phyloP scores from a whole-genome alignment of 2,797 vertebrate genomes.

The Phoebastria nigripes region DNA sequence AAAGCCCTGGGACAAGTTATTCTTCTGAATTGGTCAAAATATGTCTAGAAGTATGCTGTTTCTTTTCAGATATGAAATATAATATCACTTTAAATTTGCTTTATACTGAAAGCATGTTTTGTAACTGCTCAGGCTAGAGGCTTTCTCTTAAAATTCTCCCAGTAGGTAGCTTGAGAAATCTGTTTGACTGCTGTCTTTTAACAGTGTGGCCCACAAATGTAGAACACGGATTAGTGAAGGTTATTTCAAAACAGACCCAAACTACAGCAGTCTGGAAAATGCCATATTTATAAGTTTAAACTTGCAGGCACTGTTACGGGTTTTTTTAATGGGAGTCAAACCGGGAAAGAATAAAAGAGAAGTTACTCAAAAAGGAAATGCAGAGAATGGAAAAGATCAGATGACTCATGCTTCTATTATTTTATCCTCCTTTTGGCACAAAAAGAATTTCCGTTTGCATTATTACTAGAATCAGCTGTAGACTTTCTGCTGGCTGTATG shows the following conservation, averaged over 20 bases:
- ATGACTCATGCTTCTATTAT: conserved; percentile 34
- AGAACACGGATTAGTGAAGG: background rate
- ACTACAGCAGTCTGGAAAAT: background rate
- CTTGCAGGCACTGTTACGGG: background rate
- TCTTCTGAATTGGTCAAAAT: background rate
- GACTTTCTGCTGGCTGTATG: background rate
- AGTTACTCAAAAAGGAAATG: conserved; percentile 45
- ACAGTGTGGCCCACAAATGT: background rate
- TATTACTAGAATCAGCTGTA: conserved; percentile 11
- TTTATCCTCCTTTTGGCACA: conserved; percentile 21
- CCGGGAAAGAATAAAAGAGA: background rate
- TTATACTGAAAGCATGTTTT: background rate
- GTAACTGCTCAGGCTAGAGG: background rate
- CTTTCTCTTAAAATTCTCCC: background rate
- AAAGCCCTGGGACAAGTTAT: background rate
- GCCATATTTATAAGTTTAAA: background rate
- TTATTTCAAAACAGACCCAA: background rate
- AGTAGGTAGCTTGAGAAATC: background rate
- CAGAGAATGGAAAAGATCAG: background rate
- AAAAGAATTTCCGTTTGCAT: background rate
- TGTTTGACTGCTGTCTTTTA: background rate
- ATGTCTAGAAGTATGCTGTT: background rate
- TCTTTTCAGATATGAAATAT: background rate
- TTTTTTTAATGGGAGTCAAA: background rate
- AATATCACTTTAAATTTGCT: background rate